Conservation (phyloP, 2,888 invertebrate genomes). For the Deroplatys truncata region DNA sequence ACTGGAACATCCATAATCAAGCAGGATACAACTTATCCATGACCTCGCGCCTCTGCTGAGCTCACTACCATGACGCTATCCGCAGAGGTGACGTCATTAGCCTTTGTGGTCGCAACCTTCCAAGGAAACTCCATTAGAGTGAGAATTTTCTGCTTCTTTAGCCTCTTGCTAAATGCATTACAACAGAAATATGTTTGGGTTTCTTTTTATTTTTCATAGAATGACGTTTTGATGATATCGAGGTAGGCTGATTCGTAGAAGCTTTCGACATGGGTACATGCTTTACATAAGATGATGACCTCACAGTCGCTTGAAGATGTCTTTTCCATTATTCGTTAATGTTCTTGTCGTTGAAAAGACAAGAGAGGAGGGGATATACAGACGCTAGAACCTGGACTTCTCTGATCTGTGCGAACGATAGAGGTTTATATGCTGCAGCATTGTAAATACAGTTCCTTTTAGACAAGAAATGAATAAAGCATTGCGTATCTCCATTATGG, state of each 20-base stretch:
- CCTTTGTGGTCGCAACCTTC: neutral
- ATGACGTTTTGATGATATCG: neutral
- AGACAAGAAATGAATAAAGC: no score
- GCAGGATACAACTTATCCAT: neutral
- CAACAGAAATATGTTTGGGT: neutral
- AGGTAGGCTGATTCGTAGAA: neutral
- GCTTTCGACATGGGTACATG: neutral
- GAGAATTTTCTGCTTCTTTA: neutral
- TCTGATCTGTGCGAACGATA: no score
- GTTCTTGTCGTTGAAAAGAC: no score
- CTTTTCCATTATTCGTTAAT: neutral
- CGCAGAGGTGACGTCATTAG: neutral
- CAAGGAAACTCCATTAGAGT: neutral
- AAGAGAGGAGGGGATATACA: no score
- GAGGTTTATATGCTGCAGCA: no score
- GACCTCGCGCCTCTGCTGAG: neutral
- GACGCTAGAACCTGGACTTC: no score
- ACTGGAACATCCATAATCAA: neutral
- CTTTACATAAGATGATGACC: neutral
- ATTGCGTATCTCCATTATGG: no score
- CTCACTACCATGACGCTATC: neutral
- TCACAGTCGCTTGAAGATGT: neutral
- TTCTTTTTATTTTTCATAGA: neutral
- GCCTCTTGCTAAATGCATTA: neutral
- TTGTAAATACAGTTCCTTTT: no score